Evolutionary conservation across 2,797 vertebrate species (phyloP), one percentile per base, ranked within the genome.

Genomic region (Pseudomugil gertrudae): DNA sequence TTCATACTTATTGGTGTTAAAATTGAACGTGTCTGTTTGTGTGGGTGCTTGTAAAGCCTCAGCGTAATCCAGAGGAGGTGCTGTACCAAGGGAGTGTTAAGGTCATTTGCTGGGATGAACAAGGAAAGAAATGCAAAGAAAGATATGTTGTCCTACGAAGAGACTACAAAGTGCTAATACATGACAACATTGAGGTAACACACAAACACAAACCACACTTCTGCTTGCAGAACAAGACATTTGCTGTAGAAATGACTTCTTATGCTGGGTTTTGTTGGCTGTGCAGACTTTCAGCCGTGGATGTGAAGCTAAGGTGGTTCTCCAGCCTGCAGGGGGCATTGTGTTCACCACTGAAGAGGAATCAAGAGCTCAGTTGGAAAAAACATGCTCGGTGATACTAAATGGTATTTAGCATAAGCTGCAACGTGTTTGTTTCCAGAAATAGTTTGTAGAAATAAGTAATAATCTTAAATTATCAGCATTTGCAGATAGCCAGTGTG

Each of bases 71-170:
- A 2, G 91, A 88, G 21, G 91, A 83, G 0, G 81, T 95, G 57
- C 59, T 98, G 38, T 95, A 95, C 0, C 93, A 96, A 78, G 92
- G 90, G 54, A 94, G 86, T 33, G 70, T 95, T 8, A 85, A 89
- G 59, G 72, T 89, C 57, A 96, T 94, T 51, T 72, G 66, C 60
- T 89, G 86, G 86, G 79, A 90, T 38, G 96, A 97, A 62, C 95
- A 96, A 64, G 79, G 94, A 61, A 96, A 90, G 86, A 97, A 96
- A 78, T 94, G 93, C 94, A 97, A 86, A 87, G 96, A 96, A 66
- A 93, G 92, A 92, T 95, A 94, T 0, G 23, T 90, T 0, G 91
- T 96, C 45, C 74, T 96, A 71, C 94, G 88, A 68, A 93, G 90
- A 3, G 90, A 95, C 81, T 94, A 95, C 84, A 90, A 83, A 19